Evolutionary conservation across 2,797 vertebrate species (phyloP).

Genomic region (Falco berigora): DNA sequence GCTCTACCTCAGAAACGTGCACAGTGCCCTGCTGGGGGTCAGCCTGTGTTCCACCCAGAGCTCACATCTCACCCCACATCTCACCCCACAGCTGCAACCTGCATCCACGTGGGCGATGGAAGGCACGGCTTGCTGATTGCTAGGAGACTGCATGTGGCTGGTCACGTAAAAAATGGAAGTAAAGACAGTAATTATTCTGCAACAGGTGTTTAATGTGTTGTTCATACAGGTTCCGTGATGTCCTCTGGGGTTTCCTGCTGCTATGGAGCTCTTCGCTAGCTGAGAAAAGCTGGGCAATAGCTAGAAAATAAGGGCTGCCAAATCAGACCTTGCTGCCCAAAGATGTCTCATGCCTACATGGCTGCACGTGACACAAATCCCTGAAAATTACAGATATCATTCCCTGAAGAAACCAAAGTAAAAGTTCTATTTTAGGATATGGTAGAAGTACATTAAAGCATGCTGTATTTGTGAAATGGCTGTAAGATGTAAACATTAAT

Average conservation of each 20-base stretch:
- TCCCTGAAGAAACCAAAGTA: neutral
- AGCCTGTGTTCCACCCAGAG: neutral
- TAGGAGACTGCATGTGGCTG: neutral
- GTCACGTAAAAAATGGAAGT: neutral
- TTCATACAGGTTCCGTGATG: neutral
- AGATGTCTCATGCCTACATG: neutral
- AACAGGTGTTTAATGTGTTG: neutral
- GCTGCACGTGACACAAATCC: neutral
- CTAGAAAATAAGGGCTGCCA: neutral
- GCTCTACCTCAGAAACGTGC: neutral
- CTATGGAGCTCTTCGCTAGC: neutral
- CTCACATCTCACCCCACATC: fast-evolving
- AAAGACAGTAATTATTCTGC: neutral
- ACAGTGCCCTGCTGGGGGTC: neutral
- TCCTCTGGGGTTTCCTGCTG: neutral
- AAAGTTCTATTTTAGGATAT: neutral
- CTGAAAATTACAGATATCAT: neutral
- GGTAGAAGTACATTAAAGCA: neutral
- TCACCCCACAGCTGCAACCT: neutral
- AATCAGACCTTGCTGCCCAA: neutral
- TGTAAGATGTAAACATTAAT: neutral
- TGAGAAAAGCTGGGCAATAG: neutral
- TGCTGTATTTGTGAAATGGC: neutral
- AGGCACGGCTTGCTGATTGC: neutral
- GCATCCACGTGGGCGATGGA: neutral